Base-by-base conservation (phyloP, 2,888 invertebrate species). In the Terebella lapidaria region DNA sequence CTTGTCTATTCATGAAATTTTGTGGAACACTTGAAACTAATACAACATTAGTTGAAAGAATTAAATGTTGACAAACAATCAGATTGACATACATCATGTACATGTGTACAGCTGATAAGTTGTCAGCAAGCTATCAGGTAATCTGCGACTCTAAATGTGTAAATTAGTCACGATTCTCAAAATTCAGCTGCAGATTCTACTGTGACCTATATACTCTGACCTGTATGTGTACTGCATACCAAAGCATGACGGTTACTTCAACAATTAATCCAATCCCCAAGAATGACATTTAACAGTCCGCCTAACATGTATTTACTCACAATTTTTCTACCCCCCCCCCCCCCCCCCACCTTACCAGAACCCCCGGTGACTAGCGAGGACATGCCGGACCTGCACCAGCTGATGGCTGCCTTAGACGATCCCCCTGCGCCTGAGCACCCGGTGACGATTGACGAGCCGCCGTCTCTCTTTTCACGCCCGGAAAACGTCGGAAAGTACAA, bases 401-500 rank as follows among this genome's bases (percentile, higher is more conserved):
- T 77, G 20, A 62, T 77, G 62, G 73, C 72, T 24, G 65, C 74
- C 0, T 62, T 76, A 64, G 72, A 75, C 51, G 68, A 64, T 15
- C 75, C 72, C 1, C 67, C 70, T 22, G 69, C 67, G 1, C 73
- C 74, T 53, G 71, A 71, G 42, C 58, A 67, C 0, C 64, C 67
- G 53, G 57, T 59, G 15, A 20, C 51, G 4, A 10, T 18, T 3
- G 22, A 54, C 24, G 70, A 72, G 20, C 75, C 76, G 4, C 76
- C 74, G 10, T 71, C 75, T 22, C 68, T 78, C 28, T 76, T 74
- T 60, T 67, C 74, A 3, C 60, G 73, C 22, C 76, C 74, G 4
- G 77, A 76, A 61, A 72, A 76, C 59, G 68, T 74, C 1, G 67
- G 67, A 22, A 71, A 62, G 47, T 75, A 73, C 62, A 65, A 74